These are phyloP conservation scores for Rousettus madagascariensis DNA, from an alignment of 2,797 vertebrate species.

Conservation along the genomic window DNA sequence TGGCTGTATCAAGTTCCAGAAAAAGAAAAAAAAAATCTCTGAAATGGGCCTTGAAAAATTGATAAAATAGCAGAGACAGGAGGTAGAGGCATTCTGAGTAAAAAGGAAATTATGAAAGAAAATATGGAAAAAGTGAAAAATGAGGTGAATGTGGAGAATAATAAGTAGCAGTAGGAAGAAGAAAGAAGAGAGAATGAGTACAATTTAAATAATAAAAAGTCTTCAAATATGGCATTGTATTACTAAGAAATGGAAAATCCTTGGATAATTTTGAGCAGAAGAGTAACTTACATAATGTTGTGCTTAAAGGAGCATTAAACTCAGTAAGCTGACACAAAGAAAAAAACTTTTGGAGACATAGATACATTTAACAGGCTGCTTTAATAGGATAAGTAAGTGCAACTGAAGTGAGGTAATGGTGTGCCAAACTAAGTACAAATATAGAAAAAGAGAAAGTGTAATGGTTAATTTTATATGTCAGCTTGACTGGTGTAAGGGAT, in stretches of 20 bases:
- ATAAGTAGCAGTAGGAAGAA: neutral
- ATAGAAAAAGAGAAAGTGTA: neutral
- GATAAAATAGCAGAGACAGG: neutral
- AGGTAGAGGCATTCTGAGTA: neutral
- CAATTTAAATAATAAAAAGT: neutral
- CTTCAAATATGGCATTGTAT: neutral
- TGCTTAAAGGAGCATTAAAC: neutral
- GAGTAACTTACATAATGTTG: neutral
- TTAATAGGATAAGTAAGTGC: neutral
- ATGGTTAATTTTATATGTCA: neutral
- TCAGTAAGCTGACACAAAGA: neutral
- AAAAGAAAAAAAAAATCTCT: constrained; percentile 8
- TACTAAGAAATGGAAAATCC: neutral
- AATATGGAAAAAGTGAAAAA: neutral
- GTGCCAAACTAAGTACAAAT: neutral
- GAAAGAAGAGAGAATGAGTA: neutral
- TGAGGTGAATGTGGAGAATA: neutral
- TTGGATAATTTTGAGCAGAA: neutral
- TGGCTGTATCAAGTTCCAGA: neutral
- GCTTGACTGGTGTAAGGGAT: neutral
- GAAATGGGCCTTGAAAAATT: neutral
- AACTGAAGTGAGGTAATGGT: neutral
- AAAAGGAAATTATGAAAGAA: neutral
- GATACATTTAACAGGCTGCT: neutral
- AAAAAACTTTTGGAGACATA: neutral